phyloP scores from a whole-genome alignment of 2,888 invertebrate genomes.

The Poecilus cupreus region DNA sequence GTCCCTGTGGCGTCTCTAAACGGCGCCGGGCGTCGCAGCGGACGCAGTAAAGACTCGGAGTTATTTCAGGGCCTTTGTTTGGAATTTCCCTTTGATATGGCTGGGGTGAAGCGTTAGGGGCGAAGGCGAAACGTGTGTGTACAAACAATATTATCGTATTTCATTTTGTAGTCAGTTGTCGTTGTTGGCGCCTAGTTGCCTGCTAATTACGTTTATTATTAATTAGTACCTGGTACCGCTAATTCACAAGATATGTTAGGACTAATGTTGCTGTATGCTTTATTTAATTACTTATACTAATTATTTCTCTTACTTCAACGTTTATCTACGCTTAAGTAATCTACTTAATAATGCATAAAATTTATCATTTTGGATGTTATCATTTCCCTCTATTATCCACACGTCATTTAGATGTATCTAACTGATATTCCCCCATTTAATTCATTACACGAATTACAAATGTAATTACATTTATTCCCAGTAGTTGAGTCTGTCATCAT shows the following conservation, averaged over 20 bases:
- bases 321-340: background rate
- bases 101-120: background rate
- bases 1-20: too few relatives aligned
- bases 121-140: background rate
- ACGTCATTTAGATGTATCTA: slow-evolving; percentile 14
- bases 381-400: background rate
- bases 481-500: too few relatives aligned
- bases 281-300: slow-evolving; percentile 23
- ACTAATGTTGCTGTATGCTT: background rate
- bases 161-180: slow-evolving; percentile 16
- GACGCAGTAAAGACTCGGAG: background rate
- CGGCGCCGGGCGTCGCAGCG: too few relatives aligned
- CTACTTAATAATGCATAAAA: background rate
- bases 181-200: background rate
- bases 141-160: slow-evolving; percentile 32
- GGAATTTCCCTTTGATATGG: background rate
- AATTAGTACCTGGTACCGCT: slow-evolving; percentile 14
- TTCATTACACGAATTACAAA: background rate
- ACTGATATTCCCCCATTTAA: too few relatives aligned
- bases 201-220: slow-evolving; percentile 16
- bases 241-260: background rate
- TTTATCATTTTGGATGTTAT: background rate
- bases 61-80: slow-evolving; percentile 2
- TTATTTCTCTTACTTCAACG: background rate
- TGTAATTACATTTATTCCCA: slow-evolving; percentile 1